Conservation (phyloP, 2,888 invertebrate species). For the Caenorhabditis panamensis region DNA sequence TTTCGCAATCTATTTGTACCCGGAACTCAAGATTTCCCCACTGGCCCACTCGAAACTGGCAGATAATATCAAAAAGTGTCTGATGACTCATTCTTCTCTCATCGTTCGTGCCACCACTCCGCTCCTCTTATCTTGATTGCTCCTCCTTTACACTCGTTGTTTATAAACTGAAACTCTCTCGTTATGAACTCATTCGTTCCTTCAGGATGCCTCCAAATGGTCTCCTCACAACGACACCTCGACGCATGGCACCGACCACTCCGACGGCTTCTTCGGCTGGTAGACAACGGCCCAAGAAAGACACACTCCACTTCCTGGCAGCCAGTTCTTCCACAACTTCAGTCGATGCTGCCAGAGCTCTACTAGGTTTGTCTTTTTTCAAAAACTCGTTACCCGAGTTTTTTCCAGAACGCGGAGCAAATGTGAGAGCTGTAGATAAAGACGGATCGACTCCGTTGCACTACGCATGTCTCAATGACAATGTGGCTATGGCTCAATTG, state of each 20-base stretch:
- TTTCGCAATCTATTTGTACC: slow-evolving; percentile 29
- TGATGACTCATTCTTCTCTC: slow-evolving; percentile 27
- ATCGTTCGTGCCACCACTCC: slow-evolving; percentile 1
- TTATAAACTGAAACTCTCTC: background rate
- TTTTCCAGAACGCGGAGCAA: slow-evolving; percentile 60
- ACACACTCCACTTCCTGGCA: slow-evolving; percentile 54
- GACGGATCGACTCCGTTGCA: slow-evolving; percentile 75
- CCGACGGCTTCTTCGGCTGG: slow-evolving; percentile 24
- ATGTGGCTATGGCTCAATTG: slow-evolving; percentile 76
- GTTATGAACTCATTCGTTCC: background rate
- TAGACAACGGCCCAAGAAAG: slow-evolving; percentile 43
- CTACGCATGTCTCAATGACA: slow-evolving; percentile 75
- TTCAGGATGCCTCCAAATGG: slow-evolving; percentile 46
- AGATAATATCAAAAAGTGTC: slow-evolving; percentile 10
- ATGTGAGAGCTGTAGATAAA: slow-evolving; percentile 83
- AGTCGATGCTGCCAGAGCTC: slow-evolving; percentile 55
- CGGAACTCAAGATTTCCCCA: background rate
- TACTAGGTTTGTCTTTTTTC: slow-evolving; percentile 37
- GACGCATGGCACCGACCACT: slow-evolving; percentile 27
- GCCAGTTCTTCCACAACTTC: slow-evolving; percentile 53
- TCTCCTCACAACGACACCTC: slow-evolving; percentile 32
- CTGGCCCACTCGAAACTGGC: slow-evolving; percentile 5
- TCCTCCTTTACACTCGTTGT: slow-evolving; percentile 3
- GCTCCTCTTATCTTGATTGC: slow-evolving; percentile 20
- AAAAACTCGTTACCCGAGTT: background rate